Evolutionary conservation across 1,140 invertebrate species (phyloP).

Genomic region (Eumaeus atala): DNA sequence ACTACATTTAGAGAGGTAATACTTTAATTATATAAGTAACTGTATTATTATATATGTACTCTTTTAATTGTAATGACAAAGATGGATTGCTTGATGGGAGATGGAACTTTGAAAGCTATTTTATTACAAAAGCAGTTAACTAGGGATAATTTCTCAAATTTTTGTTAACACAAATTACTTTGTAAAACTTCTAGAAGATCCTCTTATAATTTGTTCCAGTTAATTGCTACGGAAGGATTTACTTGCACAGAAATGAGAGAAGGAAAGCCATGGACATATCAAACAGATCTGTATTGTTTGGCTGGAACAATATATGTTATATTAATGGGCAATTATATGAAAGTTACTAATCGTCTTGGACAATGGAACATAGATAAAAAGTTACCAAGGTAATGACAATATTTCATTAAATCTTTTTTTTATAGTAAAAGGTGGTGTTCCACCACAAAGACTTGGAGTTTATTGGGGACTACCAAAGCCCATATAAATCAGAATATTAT

Average conservation of each 20-base stretch:
- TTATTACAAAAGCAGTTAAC: no score
- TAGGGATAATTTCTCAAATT: no score
- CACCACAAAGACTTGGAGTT: no score
- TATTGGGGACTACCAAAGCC: no score
- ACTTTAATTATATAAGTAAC: no score
- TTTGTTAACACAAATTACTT: no score
- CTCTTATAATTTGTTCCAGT: slow-evolving; percentile 45
- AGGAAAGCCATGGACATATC: slow-evolving; percentile 91
- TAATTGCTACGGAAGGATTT: slow-evolving; percentile 84
- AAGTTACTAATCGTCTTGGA: slow-evolving; percentile 79
- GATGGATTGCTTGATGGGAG: no score
- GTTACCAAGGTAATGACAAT: slow-evolving; percentile 77
- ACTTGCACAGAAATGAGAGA: slow-evolving; percentile 92
- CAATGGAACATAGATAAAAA: slow-evolving; percentile 81
- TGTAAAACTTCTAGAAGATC: not conserved
- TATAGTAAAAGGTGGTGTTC: no score
- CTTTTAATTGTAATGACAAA: no score
- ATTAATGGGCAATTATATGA: slow-evolving; percentile 92
- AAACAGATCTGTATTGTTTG: slow-evolving; percentile 92
- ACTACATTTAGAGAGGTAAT: slow-evolving; percentile 83
- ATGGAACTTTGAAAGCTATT: not conserved
- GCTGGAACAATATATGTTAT: slow-evolving; percentile 90
- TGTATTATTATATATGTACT: no score
- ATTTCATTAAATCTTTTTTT: not conserved
- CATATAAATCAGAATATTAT: no score